These are phyloP conservation scores for Sciurus carolinensis DNA, from an alignment of 2,797 vertebrate species.

Conservation along the genomic window DNA sequence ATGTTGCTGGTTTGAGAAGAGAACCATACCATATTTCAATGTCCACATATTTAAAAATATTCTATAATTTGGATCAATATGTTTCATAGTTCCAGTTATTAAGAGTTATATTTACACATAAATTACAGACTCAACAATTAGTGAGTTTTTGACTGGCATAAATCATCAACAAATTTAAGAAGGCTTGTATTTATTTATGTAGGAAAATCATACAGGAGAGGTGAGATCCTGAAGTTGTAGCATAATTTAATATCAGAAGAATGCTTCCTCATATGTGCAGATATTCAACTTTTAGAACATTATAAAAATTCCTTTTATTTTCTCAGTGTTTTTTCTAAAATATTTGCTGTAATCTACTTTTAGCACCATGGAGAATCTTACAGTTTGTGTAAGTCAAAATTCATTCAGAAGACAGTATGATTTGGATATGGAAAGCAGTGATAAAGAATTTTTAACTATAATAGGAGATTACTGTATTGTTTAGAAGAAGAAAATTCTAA, in stretches of 20 bases:
- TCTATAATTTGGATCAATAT: constrained; percentile 52
- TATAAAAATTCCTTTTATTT: neutral
- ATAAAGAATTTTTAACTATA: neutral
- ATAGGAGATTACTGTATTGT: neutral
- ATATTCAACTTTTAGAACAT: neutral
- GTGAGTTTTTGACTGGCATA: neutral
- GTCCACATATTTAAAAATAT: constrained; percentile 74
- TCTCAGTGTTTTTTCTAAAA: constrained; percentile 19
- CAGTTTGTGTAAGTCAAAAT: neutral
- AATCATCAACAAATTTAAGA: constrained; percentile 35
- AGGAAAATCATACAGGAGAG: neutral
- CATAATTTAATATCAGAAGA: neutral
- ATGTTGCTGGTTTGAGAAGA: neutral
- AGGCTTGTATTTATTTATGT: neutral
- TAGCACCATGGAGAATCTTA: neutral
- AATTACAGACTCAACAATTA: constrained; percentile 44
- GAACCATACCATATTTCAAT: constrained; percentile 52
- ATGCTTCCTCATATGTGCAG: neutral
- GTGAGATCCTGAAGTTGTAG: neutral
- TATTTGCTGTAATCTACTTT: neutral
- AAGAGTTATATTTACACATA: neutral
- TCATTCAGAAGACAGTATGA: neutral
- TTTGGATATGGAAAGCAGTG: neutral
- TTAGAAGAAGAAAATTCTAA: neutral
- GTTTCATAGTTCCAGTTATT: constrained; percentile 30